Evolutionary conservation across 2,797 vertebrate genomes (phyloP).

Genomic region (Trematomus bernacchii): DNA sequence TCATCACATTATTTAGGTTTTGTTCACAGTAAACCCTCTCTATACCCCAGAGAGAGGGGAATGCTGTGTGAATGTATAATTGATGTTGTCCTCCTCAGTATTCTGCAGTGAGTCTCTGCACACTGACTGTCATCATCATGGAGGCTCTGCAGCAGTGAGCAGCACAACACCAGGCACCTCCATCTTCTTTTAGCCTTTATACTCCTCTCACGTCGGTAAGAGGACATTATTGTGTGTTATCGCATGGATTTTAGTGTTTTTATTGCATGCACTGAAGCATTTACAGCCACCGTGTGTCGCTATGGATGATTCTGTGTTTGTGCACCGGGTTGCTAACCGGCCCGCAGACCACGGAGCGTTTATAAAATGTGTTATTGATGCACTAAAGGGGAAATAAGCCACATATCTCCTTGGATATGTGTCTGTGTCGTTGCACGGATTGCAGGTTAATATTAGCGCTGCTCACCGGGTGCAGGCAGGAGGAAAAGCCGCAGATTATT

Average conservation of each 20-base stretch:
- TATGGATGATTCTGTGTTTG: constrained; percentile 52
- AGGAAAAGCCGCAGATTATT: background rate
- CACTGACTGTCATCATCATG: constrained; percentile 78
- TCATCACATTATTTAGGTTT: too few relatives aligned
- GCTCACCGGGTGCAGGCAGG: background rate
- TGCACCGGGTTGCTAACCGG: constrained; percentile 33
- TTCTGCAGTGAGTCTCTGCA: constrained; percentile 38
- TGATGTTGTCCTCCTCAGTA: too few relatives aligned
- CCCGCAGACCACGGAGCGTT: constrained; percentile 3
- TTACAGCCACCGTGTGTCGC: background rate
- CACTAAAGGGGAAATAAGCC: too few relatives aligned
- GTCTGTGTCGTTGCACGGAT: background rate
- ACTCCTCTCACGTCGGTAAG: constrained; percentile 47
- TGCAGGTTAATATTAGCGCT: background rate
- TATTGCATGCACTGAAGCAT: background rate
- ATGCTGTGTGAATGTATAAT: too few relatives aligned
- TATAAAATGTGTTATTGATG: background rate
- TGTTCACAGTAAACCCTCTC: too few relatives aligned
- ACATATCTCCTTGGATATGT: too few relatives aligned
- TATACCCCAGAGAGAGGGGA: too few relatives aligned
- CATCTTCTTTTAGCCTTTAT: background rate
- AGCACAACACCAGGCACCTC: constrained; percentile 37
- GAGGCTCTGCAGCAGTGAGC: constrained; percentile 74
- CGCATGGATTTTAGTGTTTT: background rate
- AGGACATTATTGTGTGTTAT: rapidly evolving